These are phyloP conservation scores for Cyprinodon tularosa DNA, from an alignment of 2,113 vertebrate genomes.

Conservation along the genomic window DNA sequence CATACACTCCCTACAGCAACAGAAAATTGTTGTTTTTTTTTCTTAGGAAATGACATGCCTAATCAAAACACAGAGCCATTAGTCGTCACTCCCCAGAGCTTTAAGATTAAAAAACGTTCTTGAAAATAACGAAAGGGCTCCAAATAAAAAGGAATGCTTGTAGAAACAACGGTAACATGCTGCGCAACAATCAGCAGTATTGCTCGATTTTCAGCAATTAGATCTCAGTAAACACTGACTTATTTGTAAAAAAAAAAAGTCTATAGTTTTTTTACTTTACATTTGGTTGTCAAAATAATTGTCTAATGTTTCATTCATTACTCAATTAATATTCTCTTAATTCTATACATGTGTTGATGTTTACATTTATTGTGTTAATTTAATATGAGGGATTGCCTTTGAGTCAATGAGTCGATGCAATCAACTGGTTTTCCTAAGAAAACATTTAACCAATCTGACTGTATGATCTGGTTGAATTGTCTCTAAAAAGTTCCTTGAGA, in stretches of 20 bases:
- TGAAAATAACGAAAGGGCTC: conserved; percentile 22
- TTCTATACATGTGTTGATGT: background rate
- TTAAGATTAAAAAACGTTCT: conserved; percentile 30
- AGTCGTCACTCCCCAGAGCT: conserved; percentile 8
- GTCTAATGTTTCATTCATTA: background rate
- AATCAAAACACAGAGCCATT: conserved; percentile 39
- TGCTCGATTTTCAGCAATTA: conserved; percentile 59
- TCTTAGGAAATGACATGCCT: conserved; percentile 17
- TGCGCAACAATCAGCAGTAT: conserved; percentile 62
- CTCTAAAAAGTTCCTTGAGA: too few relatives aligned
- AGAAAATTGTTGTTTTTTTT: conserved; percentile 5
- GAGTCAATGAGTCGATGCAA: too few relatives aligned
- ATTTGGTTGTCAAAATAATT: background rate
- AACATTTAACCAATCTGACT: too few relatives aligned
- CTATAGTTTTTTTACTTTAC: background rate
- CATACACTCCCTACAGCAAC: background rate
- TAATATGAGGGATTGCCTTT: too few relatives aligned
- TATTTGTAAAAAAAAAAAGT: conserved; percentile 8
- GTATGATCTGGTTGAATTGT: too few relatives aligned
- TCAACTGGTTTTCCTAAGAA: too few relatives aligned
- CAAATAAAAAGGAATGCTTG: conserved; percentile 43
- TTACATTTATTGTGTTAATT: background rate
- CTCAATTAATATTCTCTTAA: background rate
- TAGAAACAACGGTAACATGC: conserved; percentile 38
- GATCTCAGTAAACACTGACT: conserved; percentile 28